A percentile compares a stretch with the other conserved stretches of the same genome.
Conservation (phyloP, 2,888 invertebrate genomes). For the Drosophila mulleri region DNA sequence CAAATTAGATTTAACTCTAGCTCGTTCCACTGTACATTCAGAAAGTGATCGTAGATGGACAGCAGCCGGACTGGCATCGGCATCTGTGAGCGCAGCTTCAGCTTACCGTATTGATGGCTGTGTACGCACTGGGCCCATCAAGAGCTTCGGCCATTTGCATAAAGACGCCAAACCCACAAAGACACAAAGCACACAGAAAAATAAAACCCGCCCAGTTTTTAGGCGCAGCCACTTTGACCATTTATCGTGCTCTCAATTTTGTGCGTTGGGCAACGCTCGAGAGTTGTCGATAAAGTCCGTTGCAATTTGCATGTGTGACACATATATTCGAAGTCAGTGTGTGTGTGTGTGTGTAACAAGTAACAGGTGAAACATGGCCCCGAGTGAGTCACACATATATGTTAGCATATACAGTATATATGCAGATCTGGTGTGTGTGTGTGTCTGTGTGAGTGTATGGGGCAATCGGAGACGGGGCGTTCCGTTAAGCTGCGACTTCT, state of each 20-base stretch:
- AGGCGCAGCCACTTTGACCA: slow-evolving; percentile 51
- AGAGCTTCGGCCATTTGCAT: slow-evolving; percentile 66
- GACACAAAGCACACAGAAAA: slow-evolving; percentile 10
- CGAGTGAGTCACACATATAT: slow-evolving; percentile 39
- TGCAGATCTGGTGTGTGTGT: slow-evolving; percentile 11
- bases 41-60: slow-evolving; percentile 30
- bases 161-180: slow-evolving; percentile 59
- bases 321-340: slow-evolving; percentile 30
- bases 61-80: slow-evolving; percentile 49
- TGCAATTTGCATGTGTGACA: slow-evolving; percentile 59
- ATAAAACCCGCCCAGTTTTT: slow-evolving; percentile 40
- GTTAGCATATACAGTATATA: background rate
- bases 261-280: slow-evolving; percentile 65
- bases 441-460: slow-evolving; percentile 21
- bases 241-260: slow-evolving; percentile 59
- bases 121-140: slow-evolving; percentile 48
- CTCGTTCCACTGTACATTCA: slow-evolving; percentile 39
- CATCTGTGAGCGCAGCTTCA: slow-evolving; percentile 38
- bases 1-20: background rate
- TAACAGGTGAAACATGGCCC: slow-evolving; percentile 67
- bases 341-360: slow-evolving; percentile 10
- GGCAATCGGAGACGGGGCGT: slow-evolving; percentile 55
- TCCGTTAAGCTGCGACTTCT: slow-evolving; percentile 50
- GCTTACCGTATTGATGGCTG: slow-evolving; percentile 58
- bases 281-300: slow-evolving; percentile 45